Evolutionary conservation across 23 tunicate species (phyloP), one percentile per base, ranked within the genome.

Genomic region (Aplidium turbinatum): DNA sequence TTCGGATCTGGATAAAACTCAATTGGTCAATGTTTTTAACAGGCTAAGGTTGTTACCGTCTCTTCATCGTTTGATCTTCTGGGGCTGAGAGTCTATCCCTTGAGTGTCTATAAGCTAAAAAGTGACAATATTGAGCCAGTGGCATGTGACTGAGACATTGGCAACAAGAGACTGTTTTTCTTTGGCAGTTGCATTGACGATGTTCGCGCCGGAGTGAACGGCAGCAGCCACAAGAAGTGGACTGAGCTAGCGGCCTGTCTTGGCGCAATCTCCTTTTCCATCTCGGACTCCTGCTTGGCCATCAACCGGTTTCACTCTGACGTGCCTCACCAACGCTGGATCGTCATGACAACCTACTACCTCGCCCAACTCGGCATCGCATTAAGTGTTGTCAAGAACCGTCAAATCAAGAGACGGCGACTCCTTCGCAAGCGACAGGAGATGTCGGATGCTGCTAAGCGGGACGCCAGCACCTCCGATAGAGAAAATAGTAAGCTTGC

Each of bases 281-380:
- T 90, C 3, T 90, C 97, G 4, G 97, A 90, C 53, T 61, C 82
- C 28, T 83, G 72, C 35, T 78, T 90, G 21, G 89, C 97, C 19
- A 78, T 90, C 77, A 90, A 90, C 55, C 89, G 90, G 4, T 90
- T 90, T 54, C 82, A 78, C 47, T 72, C 85, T 1, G 81, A 81
- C 27, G 90, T 90, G 2, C 88, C 97, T 9, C 84, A 90, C 42
- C 89, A 83, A 77, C 83, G 90, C 4, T 90, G 85, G 85, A 83
- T 90, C 38, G 90, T 90, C 81, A 90, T 90, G 97, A 83, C 85
- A 25, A 90, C 97, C 3, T 90, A 90, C 64, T 90, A 90, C 53
- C 65, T 83, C 27, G 97, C 97, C 23, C 97, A 90, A 51, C 77
- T 90, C 27, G 89, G 85, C 4, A 68, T 90, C 33, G 97, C 97